These are phyloP conservation scores for Montipora efflorescens DNA, from an alignment of 64 coral and sea anemone genomes.

Conservation along the genomic window DNA sequence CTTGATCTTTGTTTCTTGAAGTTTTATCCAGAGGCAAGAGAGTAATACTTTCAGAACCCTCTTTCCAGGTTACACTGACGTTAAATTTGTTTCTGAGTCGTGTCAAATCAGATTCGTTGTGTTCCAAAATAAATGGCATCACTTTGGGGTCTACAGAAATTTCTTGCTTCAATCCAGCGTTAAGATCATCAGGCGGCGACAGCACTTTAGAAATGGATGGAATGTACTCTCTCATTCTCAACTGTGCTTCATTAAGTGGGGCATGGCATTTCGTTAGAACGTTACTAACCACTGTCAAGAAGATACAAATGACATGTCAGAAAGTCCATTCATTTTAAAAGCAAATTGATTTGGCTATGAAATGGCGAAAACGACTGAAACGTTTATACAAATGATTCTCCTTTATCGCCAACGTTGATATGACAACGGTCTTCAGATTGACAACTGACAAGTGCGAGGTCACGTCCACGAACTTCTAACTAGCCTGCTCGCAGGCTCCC, in stretches of 20 bases:
- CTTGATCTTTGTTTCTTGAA: not conserved
- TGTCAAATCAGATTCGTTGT: not conserved
- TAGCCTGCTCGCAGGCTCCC: too few species aligned
- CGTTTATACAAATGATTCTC: too few species aligned
- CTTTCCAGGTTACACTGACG: not conserved
- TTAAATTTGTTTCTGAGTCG: not conserved
- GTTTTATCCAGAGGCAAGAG: not conserved
- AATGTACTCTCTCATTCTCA: not conserved
- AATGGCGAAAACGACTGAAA: too few species aligned
- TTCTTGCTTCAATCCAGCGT: not conserved
- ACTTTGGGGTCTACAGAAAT: not conserved
- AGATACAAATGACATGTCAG: too few species aligned
- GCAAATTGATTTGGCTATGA: too few species aligned
- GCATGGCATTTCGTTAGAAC: not conserved
- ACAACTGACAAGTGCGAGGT: too few species aligned
- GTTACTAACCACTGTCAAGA: not conserved
- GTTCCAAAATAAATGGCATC: not conserved
- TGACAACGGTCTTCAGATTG: too few species aligned
- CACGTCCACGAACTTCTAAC: too few species aligned
- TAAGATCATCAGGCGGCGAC: not conserved
- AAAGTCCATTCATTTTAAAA: too few species aligned
- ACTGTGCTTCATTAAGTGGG: not conserved
- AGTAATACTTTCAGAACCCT: not conserved
- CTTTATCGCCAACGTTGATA: too few species aligned
- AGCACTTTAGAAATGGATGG: not conserved